Base-by-base conservation (phyloP, 2,888 invertebrate species). In the Tachystola acroxantha region DNA sequence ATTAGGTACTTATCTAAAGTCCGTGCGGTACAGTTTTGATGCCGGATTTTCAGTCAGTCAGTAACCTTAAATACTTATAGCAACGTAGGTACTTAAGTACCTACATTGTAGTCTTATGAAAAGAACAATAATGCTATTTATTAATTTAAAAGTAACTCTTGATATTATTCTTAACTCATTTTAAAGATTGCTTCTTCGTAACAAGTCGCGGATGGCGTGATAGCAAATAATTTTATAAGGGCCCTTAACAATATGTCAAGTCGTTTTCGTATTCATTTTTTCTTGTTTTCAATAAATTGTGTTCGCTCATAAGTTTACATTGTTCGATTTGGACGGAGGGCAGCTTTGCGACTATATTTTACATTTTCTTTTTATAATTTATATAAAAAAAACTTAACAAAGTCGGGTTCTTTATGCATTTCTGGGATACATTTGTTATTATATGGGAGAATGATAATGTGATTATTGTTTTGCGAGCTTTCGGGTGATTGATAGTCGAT, bases 171-270 rank as follows among this genome's bases (percentile, higher is more conserved):
- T 64, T 67, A 68, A 69, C 63, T 66, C 62, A 61, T 62, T 63
- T 65, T 51, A 48, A 62, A 64, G 58, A 66, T 75, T 67, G 68
- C 75, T 71, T 70, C 75, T 74, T 67, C 64, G 71, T 69, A 71
- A 70, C 74, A 67, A 66, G 66, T 45, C 55, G 53, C 54, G 73
- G 68, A 72, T 84, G 77, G 84, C 82, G 81, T 84, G 82, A 84
- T 82, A 80, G 81, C 80, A 81, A 85, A 82, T 84, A 84, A 85
- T 82, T 82, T 84, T 79, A 82, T 82, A 82, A 75, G 74, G 64
- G 57, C 78, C 72, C 66, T 80, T 76, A 79, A 75, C 82, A 84
- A 85, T 84, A 85, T 85, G 85, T 84, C 84, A 82, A 78, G 63
- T 56, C 57, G 63, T 57, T 68, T n/a, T 66, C 62, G 60, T 61